Percentiles rank a stretch among this genome's conserved stretches.
phyloP scores from a whole-genome alignment of 2,888 invertebrate genomes.

The Mesochorus sp. region DNA sequence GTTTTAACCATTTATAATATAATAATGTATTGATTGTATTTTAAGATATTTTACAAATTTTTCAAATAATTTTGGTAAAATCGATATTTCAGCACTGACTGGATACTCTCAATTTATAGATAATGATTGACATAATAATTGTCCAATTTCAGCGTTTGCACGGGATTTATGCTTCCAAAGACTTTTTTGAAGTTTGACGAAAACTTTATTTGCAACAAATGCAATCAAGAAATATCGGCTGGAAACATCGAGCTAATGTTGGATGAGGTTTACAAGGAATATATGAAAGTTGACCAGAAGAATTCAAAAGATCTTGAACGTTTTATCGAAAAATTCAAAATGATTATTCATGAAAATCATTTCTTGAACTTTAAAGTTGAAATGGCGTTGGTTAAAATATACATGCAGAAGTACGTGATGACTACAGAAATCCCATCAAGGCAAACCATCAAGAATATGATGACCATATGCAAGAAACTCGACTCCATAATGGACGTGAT shows the following conservation, averaged over 20 bases:
- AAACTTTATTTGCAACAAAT: conserved; percentile 84
- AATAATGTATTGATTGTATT: too few relatives aligned
- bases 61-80: not conserved
- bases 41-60: too few relatives aligned
- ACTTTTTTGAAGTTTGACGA: conserved; percentile 83
- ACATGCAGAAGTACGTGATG: too few relatives aligned
- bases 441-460: too few relatives aligned
- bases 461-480: too few relatives aligned
- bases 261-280: too few relatives aligned
- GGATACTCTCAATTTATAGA: too few relatives aligned
- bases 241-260: conserved; percentile 71
- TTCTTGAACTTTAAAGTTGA: conserved; percentile 89
- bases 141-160: conserved; percentile 82
- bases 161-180: conserved; percentile 85
- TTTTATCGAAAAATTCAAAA: conserved; percentile 86
- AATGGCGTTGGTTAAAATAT: conserved; percentile 81
- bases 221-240: conserved; percentile 80
- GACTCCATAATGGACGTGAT: too few relatives aligned
- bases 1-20: too few relatives aligned
- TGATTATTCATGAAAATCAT: conserved; percentile 87
- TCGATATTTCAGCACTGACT: not conserved
- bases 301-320: conserved; percentile 83
- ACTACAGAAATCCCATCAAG: too few relatives aligned
- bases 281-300: conserved; percentile 86
- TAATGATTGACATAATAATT: too few relatives aligned